A percentile compares a stretch with the other conserved stretches of the same genome.
Evolutionary conservation across 2,888 invertebrate genomes (phyloP).

Genomic region (Nephrotoma appendiculata): DNA sequence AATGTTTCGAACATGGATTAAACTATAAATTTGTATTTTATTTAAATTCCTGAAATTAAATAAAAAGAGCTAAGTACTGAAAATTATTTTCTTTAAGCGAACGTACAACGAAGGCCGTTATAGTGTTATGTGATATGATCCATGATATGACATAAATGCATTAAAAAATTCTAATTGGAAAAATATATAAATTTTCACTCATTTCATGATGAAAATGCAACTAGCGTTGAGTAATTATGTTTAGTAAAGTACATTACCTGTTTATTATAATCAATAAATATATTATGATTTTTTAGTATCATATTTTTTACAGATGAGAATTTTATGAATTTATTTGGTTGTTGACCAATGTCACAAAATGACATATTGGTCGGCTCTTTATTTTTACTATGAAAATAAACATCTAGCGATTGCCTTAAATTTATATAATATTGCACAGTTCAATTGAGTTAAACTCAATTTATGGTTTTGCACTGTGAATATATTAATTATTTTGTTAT

Average conservation of each 20-base stretch:
- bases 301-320: background rate
- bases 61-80: too few species aligned
- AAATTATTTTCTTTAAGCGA: too few species aligned
- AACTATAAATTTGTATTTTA: too few species aligned
- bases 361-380: slow-evolving; percentile 4
- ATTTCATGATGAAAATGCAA: background rate
- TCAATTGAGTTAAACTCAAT: background rate
- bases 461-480: background rate
- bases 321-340: background rate
- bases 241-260: background rate
- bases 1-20: too few species aligned
- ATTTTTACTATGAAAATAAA: background rate
- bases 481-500: background rate
- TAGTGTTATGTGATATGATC: background rate
- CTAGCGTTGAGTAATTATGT: background rate
- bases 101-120: too few species aligned
- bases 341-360: slow-evolving; percentile 2
- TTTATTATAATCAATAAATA: slow-evolving; percentile 1
- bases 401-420: background rate
- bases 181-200: background rate
- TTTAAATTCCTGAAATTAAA: too few species aligned
- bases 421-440: background rate
- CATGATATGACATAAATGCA: background rate
- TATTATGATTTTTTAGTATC: background rate
- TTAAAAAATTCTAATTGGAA: background rate